Base-by-base conservation (phyloP, 2,888 invertebrate species). In the Hoplodrina blanda region DNA sequence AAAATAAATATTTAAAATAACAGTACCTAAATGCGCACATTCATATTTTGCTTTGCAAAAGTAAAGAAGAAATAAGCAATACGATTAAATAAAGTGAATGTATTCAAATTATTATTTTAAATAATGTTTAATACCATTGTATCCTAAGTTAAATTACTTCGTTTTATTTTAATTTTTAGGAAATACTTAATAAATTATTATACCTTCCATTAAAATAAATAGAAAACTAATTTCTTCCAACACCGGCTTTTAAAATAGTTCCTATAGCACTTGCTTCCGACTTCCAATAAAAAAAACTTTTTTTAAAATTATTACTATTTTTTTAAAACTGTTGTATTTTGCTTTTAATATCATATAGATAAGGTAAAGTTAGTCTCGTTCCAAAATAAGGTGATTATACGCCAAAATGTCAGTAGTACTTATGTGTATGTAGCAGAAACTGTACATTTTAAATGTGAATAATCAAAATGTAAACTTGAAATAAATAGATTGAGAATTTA, bases 401-500 rank as follows among this genome's bases (percentile, higher is more conserved):
- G 86, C 83, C 86, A 86, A 85, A 63, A 77, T 75, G 73, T 85
- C 69, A 63, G 74, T 86, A 86, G 85, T 64, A 76, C 63, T 62
- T 72, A 70, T 81, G 72, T 83, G 79, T 87, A 83, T 84, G 77
- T 83, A 85, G 85, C 72, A 69, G 25, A 78, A 81, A 78, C 62
- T 87, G 85, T 88, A 83, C 76, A 80, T 77, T 82, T 76, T 80
- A 84, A 83, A 80, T 77, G 82, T 83, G 77, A 82, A 82, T 82
- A 81, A 83, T 85, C 79, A 78, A 80, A 83, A 75, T 81, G 78
- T 87, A 82, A 86, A 87, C 69, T 74, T 81, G 76, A 84, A 88
- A 86, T 88, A 88, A 87, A 86, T 88, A 85, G 82, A 81, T 84
- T 83, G 83, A 82, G 70, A 81, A 78, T 78, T 76, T 60, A 56